phyloP scores from a whole-genome alignment of 2,113 vertebrate species.

The Nesoenas mayeri region DNA sequence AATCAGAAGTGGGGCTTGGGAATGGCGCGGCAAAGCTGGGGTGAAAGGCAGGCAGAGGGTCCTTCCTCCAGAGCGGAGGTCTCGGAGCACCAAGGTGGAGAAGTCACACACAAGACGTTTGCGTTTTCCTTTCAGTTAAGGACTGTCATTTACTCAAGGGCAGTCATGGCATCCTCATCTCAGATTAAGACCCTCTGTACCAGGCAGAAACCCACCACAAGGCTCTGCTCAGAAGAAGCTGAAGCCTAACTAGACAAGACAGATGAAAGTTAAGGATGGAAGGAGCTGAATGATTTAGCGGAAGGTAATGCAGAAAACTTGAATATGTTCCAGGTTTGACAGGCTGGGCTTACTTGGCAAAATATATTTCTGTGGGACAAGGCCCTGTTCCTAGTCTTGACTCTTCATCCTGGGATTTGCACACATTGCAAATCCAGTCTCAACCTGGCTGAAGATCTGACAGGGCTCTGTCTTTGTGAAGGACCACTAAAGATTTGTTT shows the following conservation, averaged over 20 bases:
- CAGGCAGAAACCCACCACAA: neutral
- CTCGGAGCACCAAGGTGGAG: neutral
- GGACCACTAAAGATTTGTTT: neutral
- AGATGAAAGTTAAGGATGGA: neutral
- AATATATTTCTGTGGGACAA: neutral
- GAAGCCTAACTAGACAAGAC: neutral
- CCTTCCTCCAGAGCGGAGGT: neutral
- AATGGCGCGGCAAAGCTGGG: neutral
- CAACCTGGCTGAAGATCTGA: slow-evolving; percentile 7
- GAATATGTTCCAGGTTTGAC: neutral
- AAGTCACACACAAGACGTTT: neutral
- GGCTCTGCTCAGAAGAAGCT: neutral
- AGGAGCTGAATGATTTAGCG: neutral
- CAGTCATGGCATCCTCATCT: neutral
- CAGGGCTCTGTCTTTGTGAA: neutral
- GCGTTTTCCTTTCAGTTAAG: neutral
- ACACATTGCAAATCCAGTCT: neutral
- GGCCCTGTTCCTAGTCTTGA: neutral
- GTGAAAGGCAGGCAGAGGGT: neutral
- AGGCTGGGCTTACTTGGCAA: neutral
- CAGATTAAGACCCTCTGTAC: neutral
- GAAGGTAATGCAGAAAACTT: neutral
- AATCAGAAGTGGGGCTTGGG: neutral
- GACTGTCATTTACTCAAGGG: neutral
- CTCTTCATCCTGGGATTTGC: neutral